These are phyloP conservation scores for Spea multiplicata DNA, from an alignment of 2,113 vertebrate species.

Conservation along the genomic window DNA sequence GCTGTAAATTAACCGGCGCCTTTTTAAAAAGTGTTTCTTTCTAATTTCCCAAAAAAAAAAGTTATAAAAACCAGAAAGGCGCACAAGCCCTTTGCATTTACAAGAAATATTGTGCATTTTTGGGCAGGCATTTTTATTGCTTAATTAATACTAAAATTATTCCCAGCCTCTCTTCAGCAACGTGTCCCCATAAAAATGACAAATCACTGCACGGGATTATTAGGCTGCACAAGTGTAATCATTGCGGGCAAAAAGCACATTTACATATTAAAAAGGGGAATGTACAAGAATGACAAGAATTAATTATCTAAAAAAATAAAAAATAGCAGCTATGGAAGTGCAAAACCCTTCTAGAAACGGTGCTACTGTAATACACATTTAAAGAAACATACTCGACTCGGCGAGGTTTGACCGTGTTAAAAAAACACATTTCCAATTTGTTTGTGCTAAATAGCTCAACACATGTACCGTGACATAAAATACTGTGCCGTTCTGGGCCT, in stretches of 20 bases:
- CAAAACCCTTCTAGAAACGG: too few relatives aligned
- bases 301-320: not conserved
- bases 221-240: conserved; percentile 35
- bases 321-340: too few relatives aligned
- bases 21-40: conserved; percentile 31
- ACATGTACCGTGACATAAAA: too few relatives aligned
- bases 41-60: conserved; percentile 24
- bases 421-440: too few relatives aligned
- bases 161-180: conserved; percentile 31
- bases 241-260: conserved; percentile 21
- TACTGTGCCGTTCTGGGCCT: too few relatives aligned
- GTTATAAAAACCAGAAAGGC: conserved; percentile 34
- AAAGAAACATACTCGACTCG: too few relatives aligned
- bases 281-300: not conserved
- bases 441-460: too few relatives aligned
- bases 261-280: conserved; percentile 27
- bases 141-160: conserved; percentile 48
- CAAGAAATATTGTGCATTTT: conserved; percentile 41
- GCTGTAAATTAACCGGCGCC: conserved; percentile 15
- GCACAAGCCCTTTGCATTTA: conserved; percentile 28
- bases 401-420: too few relatives aligned
- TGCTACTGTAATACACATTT: too few relatives aligned
- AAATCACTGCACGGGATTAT: conserved; percentile 34
- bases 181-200: conserved; percentile 43
- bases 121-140: conserved; percentile 43